These are phyloP conservation scores for Bubo blakistoni DNA, from an alignment of 2,113 vertebrate species.

Conservation along the genomic window DNA sequence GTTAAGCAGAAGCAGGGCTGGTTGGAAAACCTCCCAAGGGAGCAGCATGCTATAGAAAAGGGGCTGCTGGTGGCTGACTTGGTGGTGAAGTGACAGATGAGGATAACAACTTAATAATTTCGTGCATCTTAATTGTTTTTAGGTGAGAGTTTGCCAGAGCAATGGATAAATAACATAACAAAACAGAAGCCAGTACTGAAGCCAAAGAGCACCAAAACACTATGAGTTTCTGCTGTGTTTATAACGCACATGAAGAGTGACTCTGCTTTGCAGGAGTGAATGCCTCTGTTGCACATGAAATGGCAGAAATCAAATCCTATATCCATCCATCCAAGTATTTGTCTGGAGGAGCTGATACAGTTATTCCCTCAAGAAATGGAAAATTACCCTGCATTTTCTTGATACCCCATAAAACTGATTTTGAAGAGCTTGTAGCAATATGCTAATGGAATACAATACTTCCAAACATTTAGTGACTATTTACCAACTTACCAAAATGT, in stretches of 20 bases:
- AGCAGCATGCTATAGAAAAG: neutral
- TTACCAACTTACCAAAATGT: neutral
- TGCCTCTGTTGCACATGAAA: neutral
- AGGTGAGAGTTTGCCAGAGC: neutral
- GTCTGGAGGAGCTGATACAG: neutral
- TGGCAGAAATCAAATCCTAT: neutral
- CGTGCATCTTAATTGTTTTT: neutral
- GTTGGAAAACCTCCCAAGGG: neutral
- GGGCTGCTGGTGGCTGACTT: neutral
- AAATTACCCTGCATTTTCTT: neutral
- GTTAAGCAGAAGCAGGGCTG: neutral
- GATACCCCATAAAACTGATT: neutral
- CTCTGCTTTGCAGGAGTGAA: neutral
- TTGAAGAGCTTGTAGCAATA: neutral
- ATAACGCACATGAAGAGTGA: neutral
- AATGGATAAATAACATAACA: neutral
- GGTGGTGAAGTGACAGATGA: neutral
- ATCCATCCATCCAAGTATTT: neutral
- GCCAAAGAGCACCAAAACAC: neutral
- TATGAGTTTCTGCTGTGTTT: neutral
- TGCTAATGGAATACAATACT: neutral
- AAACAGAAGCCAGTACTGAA: neutral
- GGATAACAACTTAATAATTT: neutral
- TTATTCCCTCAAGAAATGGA: neutral
- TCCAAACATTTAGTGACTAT: neutral